phyloP scores from a whole-genome alignment of 1,140 invertebrate species.

The Drosophila sucinea region DNA sequence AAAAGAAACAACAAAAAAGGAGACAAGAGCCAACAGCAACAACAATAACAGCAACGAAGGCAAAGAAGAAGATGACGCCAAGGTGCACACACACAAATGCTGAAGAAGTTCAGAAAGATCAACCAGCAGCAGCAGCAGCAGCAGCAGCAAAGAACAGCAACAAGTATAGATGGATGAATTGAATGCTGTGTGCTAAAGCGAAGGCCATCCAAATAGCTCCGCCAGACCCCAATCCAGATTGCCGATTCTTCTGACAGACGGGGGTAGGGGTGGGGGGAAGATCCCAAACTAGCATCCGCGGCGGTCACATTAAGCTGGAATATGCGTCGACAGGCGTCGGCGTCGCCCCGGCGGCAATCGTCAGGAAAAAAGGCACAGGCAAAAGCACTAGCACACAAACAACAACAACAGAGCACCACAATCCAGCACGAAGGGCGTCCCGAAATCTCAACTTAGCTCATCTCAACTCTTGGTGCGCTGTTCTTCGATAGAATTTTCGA shows the following conservation, averaged over 20 bases:
- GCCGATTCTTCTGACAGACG: slow-evolving; percentile 29
- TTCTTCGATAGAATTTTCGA: slow-evolving; percentile 76
- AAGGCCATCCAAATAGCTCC: slow-evolving; percentile 73
- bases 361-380: slow-evolving; percentile 19
- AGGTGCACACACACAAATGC: slow-evolving; percentile 45
- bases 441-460: slow-evolving; percentile 49
- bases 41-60: slow-evolving; percentile 11
- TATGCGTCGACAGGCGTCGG: slow-evolving; percentile 58
- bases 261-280: neutral
- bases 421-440: slow-evolving; percentile 57
- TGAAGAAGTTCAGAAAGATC: slow-evolving; percentile 73
- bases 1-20: slow-evolving; percentile 40
- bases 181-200: slow-evolving; percentile 73
- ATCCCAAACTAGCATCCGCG: slow-evolving; percentile 37
- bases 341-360: slow-evolving; percentile 61
- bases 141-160: slow-evolving; percentile 25
- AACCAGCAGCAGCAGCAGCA: slow-evolving; percentile 36
- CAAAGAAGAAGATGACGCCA: slow-evolving; percentile 38
- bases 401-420: slow-evolving; percentile 24
- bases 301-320: slow-evolving; percentile 72
- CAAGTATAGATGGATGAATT: slow-evolving; percentile 72
- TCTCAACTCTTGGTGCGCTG: slow-evolving; percentile 43
- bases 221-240: slow-evolving; percentile 63
- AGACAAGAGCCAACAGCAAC: slow-evolving; percentile 8
- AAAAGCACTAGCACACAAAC: slow-evolving; percentile 14